Percentiles rank a stretch among this genome's conserved stretches.
phyloP scores from a whole-genome alignment of 2,888 invertebrate genomes.

The Cyrtodaria siliqua region DNA sequence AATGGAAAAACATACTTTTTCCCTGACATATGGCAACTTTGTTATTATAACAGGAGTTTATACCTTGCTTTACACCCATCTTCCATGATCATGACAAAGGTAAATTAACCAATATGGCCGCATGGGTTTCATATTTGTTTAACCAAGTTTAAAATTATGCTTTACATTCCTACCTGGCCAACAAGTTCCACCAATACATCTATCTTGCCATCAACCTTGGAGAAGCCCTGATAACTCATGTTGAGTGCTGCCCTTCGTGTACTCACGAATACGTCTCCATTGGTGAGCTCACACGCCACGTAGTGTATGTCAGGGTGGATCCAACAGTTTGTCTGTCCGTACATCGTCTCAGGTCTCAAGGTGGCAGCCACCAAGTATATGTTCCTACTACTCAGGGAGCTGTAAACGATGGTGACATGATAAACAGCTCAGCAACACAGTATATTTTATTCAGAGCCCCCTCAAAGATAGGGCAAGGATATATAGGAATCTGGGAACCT shows the following conservation, averaged over 20 bases:
- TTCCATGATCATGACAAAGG: too few species aligned
- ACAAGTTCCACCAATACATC: slow-evolving; percentile 88
- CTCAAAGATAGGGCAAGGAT: too few species aligned
- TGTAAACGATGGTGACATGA: slow-evolving; percentile 30
- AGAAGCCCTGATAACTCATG: slow-evolving; percentile 98
- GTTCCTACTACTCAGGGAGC: slow-evolving; percentile 61
- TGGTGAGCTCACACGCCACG: slow-evolving; percentile 92
- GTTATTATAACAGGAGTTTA: too few species aligned
- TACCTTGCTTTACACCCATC: too few species aligned
- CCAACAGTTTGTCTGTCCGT: slow-evolving; percentile 99
- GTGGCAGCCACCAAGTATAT: slow-evolving; percentile 98
- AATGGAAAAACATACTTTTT: too few species aligned
- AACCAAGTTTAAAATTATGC: too few species aligned
- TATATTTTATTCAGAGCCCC: too few species aligned
- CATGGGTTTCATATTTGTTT: too few species aligned
- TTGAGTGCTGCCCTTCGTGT: slow-evolving; percentile 94
- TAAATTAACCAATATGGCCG: too few species aligned
- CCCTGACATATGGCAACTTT: too few species aligned
- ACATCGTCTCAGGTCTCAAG: slow-evolving; percentile 99
- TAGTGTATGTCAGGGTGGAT: slow-evolving; percentile 97
- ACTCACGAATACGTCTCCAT: slow-evolving; percentile 92
- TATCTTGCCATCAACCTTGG: slow-evolving; percentile 92
- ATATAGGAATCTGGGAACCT: too few species aligned
- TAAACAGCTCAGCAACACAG: too few species aligned
- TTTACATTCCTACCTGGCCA: slow-evolving; percentile 86